A percentile compares a stretch with the other conserved stretches of the same genome.
Evolutionary conservation across 2,113 vertebrate genomes (phyloP).

Genomic region (Oncorhynchus masou): DNA sequence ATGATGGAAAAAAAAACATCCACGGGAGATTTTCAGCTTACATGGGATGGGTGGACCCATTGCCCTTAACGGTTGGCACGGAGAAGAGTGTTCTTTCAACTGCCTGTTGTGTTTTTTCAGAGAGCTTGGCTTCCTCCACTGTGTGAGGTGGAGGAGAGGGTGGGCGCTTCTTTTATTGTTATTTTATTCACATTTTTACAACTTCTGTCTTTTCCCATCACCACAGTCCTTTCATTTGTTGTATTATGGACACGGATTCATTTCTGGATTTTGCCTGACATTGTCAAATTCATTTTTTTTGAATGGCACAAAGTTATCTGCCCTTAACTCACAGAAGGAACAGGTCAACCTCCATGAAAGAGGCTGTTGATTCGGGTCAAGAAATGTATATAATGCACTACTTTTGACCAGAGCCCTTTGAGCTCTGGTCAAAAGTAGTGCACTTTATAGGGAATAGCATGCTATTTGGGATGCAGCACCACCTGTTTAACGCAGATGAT

Average conservation of each 20-base stretch:
- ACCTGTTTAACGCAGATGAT: no score
- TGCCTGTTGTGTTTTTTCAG: slow-evolving; percentile 10
- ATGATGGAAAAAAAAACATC: slow-evolving; percentile 9
- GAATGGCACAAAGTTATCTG: neutral
- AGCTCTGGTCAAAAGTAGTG: no score
- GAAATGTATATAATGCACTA: no score
- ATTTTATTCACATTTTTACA: neutral
- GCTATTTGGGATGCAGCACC: no score
- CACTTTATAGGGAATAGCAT: no score
- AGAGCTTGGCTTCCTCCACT: neutral
- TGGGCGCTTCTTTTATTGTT: neutral
- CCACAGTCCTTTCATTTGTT: no score
- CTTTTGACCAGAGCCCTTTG: no score
- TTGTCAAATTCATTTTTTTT: neutral
- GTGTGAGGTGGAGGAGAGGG: neutral
- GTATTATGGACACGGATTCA: no score
- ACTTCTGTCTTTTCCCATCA: no score
- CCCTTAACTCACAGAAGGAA: neutral
- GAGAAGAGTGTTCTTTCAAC: slow-evolving; percentile 16
- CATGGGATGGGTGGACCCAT: slow-evolving; percentile 14
- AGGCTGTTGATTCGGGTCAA: neutral
- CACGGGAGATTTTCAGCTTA: slow-evolving; percentile 21
- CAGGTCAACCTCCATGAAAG: neutral
- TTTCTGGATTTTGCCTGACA: no score
- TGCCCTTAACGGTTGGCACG: slow-evolving; percentile 14